A percentile compares a stretch with the other conserved stretches of the same genome.
Conservation (phyloP, 2,113 vertebrate genomes). For the Mola mola region DNA sequence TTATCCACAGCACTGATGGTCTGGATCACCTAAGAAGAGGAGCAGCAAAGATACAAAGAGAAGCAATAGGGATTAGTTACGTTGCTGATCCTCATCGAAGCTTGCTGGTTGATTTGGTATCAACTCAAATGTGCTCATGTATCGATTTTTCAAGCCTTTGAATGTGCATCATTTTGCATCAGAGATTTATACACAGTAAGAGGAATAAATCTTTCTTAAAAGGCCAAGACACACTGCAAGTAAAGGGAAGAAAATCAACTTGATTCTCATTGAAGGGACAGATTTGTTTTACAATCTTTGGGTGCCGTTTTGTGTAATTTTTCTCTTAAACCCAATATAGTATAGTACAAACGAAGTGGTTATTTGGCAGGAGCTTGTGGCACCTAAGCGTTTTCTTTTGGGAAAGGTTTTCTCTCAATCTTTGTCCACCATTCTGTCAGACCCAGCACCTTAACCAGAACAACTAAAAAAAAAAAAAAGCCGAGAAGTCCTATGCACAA, state of each 20-base stretch:
- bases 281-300: conserved; percentile 64
- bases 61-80: conserved; percentile 15
- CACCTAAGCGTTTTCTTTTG: conserved; percentile 65
- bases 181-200: conserved; percentile 11
- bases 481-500: no score
- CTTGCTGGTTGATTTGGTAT: conserved; percentile 9
- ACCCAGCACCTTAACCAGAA: no score
- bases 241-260: conserved; percentile 50
- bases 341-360: conserved; percentile 75
- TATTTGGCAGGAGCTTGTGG: conserved; percentile 74
- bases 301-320: conserved; percentile 59
- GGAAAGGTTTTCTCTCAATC: conserved; percentile 47
- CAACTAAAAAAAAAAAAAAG: no score
- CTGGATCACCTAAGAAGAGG: conserved; percentile 88
- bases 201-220: conserved; percentile 42
- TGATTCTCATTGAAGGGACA: conserved; percentile 58
- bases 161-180: conserved; percentile 30
- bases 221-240: conserved; percentile 16
- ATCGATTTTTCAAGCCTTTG: conserved; percentile 17
- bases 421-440: no score
- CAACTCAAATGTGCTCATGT: conserved; percentile 15
- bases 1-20: conserved; percentile 95
- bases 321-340: no score
- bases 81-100: conserved; percentile 15
- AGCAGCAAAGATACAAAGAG: conserved; percentile 1